Evolutionary conservation across 35 echinoderm and acorn worm species (phyloP), one percentile per base, ranked within the genome.

Genomic region (Holothuria glaberrima): DNA sequence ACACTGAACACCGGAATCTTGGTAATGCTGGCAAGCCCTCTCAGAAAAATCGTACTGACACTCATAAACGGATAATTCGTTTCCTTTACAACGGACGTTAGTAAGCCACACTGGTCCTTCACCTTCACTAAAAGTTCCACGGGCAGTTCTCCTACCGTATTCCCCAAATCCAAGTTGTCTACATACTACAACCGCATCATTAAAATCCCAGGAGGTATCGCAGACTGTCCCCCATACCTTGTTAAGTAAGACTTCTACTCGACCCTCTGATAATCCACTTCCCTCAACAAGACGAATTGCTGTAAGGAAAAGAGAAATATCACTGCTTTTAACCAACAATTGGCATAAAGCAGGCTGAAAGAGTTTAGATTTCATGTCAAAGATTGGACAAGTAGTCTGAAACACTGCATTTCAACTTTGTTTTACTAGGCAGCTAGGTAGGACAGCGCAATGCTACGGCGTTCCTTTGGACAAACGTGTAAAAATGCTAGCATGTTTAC

Each of bases 91-190:
- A 0, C 22, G 24, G 2, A 78, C 74, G 6, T 78, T 78, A 2
- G 30, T 14, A n/a, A 78, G 21, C 74, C 74, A 78, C 19, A 78
- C 33, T 0, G 30, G 31, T 45, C 74, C 41, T n/a, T n/a, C 33
- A 30, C 74, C 74, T 78, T 13, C 33, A 33, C 74, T 25, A n/a
- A 78, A 78, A 30, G 74, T 25, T 9, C 74, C 30, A 9, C 66
- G 41, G 12, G 21, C 9, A 4, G n/a, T 16, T 9, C 6, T 26
- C 22, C 3, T 48, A 6, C 30, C 74, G 21, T 3, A 12, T 12
- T 34, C 74, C 6, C 74, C 71, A 20, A 75, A 30, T 21, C 71
- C 71, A 75, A 75, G 71, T 75, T 75, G 25, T 75, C 71, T 27
- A 36, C 71, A 75, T 30, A 36, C 25, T 21, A 75, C 71, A 6